Conservation (phyloP, 2,113 vertebrate genomes). For the Chloroceryle aenea region DNA sequence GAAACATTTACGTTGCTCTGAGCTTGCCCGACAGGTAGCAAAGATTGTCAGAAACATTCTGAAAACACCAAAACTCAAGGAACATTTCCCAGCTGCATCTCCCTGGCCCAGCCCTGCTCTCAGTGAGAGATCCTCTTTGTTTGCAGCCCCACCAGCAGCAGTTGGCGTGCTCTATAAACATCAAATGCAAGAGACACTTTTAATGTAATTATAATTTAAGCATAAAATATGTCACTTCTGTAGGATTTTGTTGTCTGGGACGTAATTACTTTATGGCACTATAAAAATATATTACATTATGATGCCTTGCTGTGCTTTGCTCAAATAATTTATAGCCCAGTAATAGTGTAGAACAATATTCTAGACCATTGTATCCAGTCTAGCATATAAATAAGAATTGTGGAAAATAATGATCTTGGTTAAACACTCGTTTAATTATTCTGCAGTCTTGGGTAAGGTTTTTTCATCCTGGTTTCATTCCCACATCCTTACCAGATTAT, state of each 20-base stretch:
- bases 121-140: neutral
- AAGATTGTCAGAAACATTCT: neutral
- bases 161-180: neutral
- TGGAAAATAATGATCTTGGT: constrained; percentile 36
- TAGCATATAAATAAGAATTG: constrained; percentile 35
- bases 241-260: constrained; percentile 37
- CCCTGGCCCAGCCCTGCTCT: neutral
- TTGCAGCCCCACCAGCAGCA: neutral
- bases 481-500: neutral
- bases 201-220: constrained; percentile 71
- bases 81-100: neutral
- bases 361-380: constrained; percentile 27
- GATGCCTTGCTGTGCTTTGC: constrained; percentile 31
- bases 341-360: constrained; percentile 56
- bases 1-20: accelerated
- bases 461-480: neutral
- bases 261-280: constrained; percentile 47
- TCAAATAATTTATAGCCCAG: constrained; percentile 64
- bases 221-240: constrained; percentile 63
- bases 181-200: constrained; percentile 29
- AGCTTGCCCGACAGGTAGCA: neutral
- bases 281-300: constrained; percentile 54
- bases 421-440: constrained; percentile 29
- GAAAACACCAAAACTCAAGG: neutral
- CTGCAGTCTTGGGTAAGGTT: neutral